phyloP scores from a whole-genome alignment of 2,888 invertebrate genomes.

The Monochamus alternatus region DNA sequence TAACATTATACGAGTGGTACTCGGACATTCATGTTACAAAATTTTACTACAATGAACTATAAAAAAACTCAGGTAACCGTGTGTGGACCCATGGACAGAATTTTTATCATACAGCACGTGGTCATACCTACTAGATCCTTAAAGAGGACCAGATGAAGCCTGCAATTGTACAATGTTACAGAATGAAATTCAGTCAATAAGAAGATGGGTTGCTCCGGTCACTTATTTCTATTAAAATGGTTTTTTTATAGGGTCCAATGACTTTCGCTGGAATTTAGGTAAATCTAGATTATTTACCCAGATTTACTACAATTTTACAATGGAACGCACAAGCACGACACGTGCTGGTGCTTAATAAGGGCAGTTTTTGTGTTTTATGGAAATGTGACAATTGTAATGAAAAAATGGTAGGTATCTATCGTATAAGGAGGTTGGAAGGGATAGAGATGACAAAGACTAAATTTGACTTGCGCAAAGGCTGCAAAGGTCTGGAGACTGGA shows the following conservation, averaged over 20 bases:
- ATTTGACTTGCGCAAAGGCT: too few relatives aligned
- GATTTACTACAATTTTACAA: conserved; percentile 15
- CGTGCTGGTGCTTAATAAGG: conserved; percentile 18
- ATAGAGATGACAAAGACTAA: too few relatives aligned
- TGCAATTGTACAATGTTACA: conserved; percentile 47
- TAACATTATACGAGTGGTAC: conserved; percentile 28
- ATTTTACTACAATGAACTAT: conserved; percentile 42
- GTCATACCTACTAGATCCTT: conserved; percentile 44
- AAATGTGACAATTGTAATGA: too few relatives aligned
- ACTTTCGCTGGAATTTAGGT: conserved; percentile 10
- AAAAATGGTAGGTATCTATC: too few relatives aligned
- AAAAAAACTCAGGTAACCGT: conserved; percentile 46
- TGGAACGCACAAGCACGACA: conserved; percentile 1
- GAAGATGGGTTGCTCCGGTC: conserved; percentile 32
- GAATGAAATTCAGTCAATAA: conserved; percentile 45
- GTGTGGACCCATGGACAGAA: conserved; percentile 43
- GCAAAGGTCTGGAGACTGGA: too few relatives aligned
- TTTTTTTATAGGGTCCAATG: conserved; percentile 21
- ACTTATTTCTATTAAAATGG: conserved; percentile 19
- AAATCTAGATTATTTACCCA: conserved; percentile 20
- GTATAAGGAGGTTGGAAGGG: too few relatives aligned
- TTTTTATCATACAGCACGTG: conserved; percentile 47
- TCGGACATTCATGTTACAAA: conserved; percentile 38
- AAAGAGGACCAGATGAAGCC: conserved; percentile 28
- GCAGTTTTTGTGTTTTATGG: background rate